Evolutionary conservation across 2,113 vertebrate species (phyloP), one percentile per base, ranked within the genome.

Genomic region (Penelope pileata): DNA sequence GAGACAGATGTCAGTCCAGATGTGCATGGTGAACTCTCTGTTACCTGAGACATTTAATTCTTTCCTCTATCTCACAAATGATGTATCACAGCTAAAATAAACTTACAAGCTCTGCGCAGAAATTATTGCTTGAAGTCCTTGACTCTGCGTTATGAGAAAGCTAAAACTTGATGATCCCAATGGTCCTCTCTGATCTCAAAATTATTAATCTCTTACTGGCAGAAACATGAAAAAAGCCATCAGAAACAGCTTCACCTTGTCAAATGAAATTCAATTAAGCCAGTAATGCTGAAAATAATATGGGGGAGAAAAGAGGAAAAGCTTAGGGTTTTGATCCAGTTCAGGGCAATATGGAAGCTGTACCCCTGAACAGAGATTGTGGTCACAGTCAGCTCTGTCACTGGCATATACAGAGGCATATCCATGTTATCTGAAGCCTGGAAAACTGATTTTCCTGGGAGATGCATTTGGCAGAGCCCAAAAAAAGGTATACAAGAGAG

Each of bases 11-110:
- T 64, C 38, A 1, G 8, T 92, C 64, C 23, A 24, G 47, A 63
- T 81, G 86, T 51, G 80, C 83, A 88, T 60, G 60, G 80, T 94
- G 83, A 96, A 88, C 83, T 88, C 78, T 74, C 32, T 63, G 68
- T 86, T 88, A 94, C 90, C 88, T 92, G 88, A 86, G 73, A 94
- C 38, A 29, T 62, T 76, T 75, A 2, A 8, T 42, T 67, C 2
- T 51, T 75, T 77, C 59, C 45, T 42, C 10, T 27, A 3, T 38
- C 34, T 84, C 88, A 72, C 47, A 72, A 79, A 81, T 64, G 34
- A 75, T 45, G 69, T 29, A 72, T 82, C 70, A 72, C 8, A 42
- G 40, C 22, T 86, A 79, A 89, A 92, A 83, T 45, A 89, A 93
- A 82, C 53, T 68, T 45, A 24, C 21, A 73, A 30, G 11, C 53